These are phyloP conservation scores for Drosophila mimetica DNA, from an alignment of 2,888 invertebrate species.

Conservation along the genomic window DNA sequence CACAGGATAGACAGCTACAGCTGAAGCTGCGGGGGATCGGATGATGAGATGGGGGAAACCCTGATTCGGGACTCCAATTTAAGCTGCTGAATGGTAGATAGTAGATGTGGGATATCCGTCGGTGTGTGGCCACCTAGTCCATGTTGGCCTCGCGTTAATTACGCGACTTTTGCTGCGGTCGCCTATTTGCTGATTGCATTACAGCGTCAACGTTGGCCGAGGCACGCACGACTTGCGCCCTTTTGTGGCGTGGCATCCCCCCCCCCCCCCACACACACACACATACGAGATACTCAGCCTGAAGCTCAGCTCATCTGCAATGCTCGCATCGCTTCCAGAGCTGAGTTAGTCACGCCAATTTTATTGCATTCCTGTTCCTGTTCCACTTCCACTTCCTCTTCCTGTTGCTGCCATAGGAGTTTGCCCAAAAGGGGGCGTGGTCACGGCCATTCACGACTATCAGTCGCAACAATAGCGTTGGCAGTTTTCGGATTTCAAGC, in stretches of 20 bases:
- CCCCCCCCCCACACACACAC: not conserved
- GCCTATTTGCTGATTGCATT: slow-evolving; percentile 75
- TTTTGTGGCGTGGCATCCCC: slow-evolving; percentile 18
- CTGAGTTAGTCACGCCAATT: slow-evolving; percentile 73
- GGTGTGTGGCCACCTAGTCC: slow-evolving; percentile 17
- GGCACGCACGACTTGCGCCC: slow-evolving; percentile 66
- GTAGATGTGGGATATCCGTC: slow-evolving; percentile 18
- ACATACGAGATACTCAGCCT: slow-evolving; percentile 7
- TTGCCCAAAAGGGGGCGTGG: slow-evolving; percentile 34
- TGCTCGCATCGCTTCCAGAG: slow-evolving; percentile 35
- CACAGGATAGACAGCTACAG: not conserved
- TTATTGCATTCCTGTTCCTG: slow-evolving; percentile 65
- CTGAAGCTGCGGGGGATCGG: not conserved
- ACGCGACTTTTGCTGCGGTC: slow-evolving; percentile 78
- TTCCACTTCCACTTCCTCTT: not conserved
- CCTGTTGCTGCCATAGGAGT: slow-evolving; percentile 16
- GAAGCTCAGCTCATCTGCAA: slow-evolving; percentile 38
- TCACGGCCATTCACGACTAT: slow-evolving; percentile 51
- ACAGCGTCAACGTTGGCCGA: slow-evolving; percentile 44
- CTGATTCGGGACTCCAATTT: slow-evolving; percentile 47
- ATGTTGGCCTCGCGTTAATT: slow-evolving; percentile 66
- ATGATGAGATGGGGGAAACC: not conserved
- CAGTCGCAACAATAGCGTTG: slow-evolving; percentile 71
- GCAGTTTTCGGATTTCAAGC: slow-evolving; percentile 75
- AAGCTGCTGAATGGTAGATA: slow-evolving; percentile 35